Conservation (phyloP, 1,140 invertebrate genomes). For the Apolygus lucorum region DNA sequence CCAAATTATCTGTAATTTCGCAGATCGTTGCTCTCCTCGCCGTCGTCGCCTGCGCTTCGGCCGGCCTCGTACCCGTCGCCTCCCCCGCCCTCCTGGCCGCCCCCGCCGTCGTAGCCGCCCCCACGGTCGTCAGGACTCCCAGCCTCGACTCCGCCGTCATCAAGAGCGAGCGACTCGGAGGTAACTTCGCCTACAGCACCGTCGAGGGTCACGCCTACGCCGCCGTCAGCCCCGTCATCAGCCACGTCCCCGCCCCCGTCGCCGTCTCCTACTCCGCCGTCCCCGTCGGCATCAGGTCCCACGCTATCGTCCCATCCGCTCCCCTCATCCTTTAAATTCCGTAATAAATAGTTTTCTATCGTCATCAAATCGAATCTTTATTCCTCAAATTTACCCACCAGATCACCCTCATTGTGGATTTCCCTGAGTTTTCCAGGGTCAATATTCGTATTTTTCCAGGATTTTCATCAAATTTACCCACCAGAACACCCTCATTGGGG, state of each 20-base stretch:
- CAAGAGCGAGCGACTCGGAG: slow-evolving; percentile 44
- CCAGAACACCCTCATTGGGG: no score
- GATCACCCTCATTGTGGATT: no score
- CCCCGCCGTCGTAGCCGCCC: slow-evolving; percentile 34
- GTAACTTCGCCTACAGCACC: slow-evolving; percentile 48
- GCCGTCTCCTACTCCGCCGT: slow-evolving; percentile 33
- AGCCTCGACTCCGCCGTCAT: slow-evolving; percentile 46
- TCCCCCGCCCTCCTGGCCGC: slow-evolving; percentile 24
- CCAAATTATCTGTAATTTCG: background rate
- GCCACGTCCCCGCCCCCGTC: slow-evolving; percentile 32
- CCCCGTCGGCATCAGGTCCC: slow-evolving; percentile 25
- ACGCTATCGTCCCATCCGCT: slow-evolving; percentile 14
- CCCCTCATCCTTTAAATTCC: slow-evolving; percentile 20
- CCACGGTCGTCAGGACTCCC: slow-evolving; percentile 42
- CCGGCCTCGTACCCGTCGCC: slow-evolving; percentile 26
- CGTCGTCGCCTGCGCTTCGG: slow-evolving; percentile 19
- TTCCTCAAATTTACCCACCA: no score
- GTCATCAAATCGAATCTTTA: no score
- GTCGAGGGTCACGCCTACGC: slow-evolving; percentile 47
- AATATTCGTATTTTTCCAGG: no score
- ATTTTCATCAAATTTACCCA: no score
- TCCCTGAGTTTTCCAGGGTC: no score
- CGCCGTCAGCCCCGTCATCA: slow-evolving; percentile 41
- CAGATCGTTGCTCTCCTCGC: background rate
- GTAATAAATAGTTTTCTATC: no score